Evolutionary conservation across 2,113 vertebrate genomes (phyloP).

Genomic region (Caretta caretta): DNA sequence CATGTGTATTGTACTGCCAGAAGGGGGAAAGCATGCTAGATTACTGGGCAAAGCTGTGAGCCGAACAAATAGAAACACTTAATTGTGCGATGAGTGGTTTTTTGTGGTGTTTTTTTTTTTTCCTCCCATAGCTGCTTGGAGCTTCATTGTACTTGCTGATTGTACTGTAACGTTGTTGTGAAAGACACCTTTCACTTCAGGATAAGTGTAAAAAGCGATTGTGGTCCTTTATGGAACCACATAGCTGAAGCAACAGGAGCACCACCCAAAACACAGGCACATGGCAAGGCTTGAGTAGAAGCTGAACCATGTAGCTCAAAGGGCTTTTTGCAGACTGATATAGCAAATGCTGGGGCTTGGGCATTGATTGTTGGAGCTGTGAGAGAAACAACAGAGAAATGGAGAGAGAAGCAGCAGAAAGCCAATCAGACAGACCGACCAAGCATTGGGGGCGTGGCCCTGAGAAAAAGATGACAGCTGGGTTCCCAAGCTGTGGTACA

Average conservation of each 20-base stretch:
- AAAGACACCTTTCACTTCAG: neutral
- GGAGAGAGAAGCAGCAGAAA: neutral
- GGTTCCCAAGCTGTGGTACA: too few relatives aligned
- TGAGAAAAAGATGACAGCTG: too few relatives aligned
- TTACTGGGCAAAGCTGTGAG: conserved; percentile 27
- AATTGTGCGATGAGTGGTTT: neutral
- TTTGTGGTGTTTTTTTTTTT: too few relatives aligned
- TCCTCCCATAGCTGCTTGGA: neutral
- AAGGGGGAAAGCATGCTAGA: neutral
- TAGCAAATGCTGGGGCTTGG: too few relatives aligned
- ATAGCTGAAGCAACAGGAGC: neutral
- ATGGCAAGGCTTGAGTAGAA: neutral
- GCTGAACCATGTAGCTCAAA: neutral
- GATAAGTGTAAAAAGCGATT: neutral
- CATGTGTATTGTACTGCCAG: neutral
- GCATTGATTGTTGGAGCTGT: neutral
- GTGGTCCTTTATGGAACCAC: neutral
- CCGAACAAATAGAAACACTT: neutral
- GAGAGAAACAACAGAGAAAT: neutral
- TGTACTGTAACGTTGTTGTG: neutral
- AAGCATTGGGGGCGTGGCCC: too few relatives aligned
- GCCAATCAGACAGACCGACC: neutral
- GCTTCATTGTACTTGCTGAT: conserved; percentile 24
- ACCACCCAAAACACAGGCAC: neutral
- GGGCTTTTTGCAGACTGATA: too few relatives aligned